Percentiles rank a stretch among this genome's conserved stretches.
phyloP scores from a whole-genome alignment of 2,113 vertebrate species.

The Austrofundulus limnaeus region DNA sequence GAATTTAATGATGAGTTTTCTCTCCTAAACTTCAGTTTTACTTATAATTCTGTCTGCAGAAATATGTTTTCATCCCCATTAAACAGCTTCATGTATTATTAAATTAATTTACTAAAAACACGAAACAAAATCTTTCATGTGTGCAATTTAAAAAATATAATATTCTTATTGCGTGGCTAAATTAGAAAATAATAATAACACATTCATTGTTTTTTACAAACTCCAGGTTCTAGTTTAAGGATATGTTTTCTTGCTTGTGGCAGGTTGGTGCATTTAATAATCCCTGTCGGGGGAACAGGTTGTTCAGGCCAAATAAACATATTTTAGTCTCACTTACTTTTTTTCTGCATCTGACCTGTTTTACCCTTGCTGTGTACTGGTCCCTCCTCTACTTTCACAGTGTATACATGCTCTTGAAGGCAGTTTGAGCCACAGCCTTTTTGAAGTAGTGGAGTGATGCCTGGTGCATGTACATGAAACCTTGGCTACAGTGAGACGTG shows the following conservation, averaged over 20 bases:
- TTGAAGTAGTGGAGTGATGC: conserved; percentile 38
- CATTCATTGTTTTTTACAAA: not conserved
- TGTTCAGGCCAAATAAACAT: not conserved
- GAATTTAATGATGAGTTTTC: too few species aligned
- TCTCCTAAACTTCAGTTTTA: too few species aligned
- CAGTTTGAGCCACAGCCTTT: conserved; percentile 1
- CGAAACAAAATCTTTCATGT: not conserved
- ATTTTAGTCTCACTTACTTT: not conserved
- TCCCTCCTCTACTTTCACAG: conserved; percentile 1
- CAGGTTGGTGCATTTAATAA: not conserved
- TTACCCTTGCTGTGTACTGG: conserved; percentile 1
- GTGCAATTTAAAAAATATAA: not conserved
- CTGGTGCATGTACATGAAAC: conserved; percentile 34
- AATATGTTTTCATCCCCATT: too few species aligned
- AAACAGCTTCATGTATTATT: too few species aligned
- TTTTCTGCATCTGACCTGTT: conserved; percentile 1
- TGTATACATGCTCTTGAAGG: conserved; percentile 2
- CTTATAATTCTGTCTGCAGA: too few species aligned
- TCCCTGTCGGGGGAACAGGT: not conserved
- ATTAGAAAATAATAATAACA: not conserved
- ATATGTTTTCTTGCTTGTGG: not conserved
- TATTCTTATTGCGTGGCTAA: not conserved
- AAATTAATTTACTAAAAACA: not conserved
- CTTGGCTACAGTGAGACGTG: conserved; percentile 47
- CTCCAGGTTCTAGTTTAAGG: not conserved